phyloP scores from a whole-genome alignment of 2,113 vertebrate genomes.

The Ellobius talpinus region DNA sequence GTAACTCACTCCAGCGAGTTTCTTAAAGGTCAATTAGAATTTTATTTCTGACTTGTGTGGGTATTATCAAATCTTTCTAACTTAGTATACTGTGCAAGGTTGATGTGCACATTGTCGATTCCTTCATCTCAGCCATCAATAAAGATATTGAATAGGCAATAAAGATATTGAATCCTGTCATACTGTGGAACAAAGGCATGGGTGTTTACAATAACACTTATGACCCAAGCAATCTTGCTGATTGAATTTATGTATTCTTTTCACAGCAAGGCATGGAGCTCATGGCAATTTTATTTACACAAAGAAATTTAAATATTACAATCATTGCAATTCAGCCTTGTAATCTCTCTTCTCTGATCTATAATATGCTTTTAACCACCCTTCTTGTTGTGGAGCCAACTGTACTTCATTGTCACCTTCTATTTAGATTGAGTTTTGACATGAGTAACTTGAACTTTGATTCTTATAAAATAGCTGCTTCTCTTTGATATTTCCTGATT shows the following conservation, averaged over 20 bases:
- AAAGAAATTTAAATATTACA: constrained; percentile 19
- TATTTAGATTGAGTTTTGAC: background rate
- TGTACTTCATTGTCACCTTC: background rate
- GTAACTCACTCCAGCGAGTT: background rate
- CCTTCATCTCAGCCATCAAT: constrained; percentile 71
- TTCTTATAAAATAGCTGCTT: background rate
- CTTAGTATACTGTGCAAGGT: constrained; percentile 30
- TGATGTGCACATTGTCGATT: constrained; percentile 61
- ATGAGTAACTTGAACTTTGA: background rate
- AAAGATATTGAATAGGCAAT: constrained; percentile 68
- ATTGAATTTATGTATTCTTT: constrained; percentile 43
- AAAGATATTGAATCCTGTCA: constrained; percentile 67
- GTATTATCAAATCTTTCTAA: constrained; percentile 59
- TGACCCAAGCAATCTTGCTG: constrained; percentile 26
- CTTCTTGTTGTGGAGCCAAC: background rate
- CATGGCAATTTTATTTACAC: constrained; percentile 3
- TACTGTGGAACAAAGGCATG: constrained; percentile 40
- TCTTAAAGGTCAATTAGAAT: constrained; percentile 50
- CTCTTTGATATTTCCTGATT: background rate
- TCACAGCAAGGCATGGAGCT: background rate
- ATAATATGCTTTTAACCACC: background rate
- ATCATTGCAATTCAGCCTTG: background rate
- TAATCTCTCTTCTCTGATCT: background rate
- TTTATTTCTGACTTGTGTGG: constrained; percentile 21
- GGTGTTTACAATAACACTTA: constrained; percentile 63